Evolutionary conservation across 2,888 invertebrate genomes (phyloP), one percentile per base, ranked within the genome.

Genomic region (Polymixis lichenea): DNA sequence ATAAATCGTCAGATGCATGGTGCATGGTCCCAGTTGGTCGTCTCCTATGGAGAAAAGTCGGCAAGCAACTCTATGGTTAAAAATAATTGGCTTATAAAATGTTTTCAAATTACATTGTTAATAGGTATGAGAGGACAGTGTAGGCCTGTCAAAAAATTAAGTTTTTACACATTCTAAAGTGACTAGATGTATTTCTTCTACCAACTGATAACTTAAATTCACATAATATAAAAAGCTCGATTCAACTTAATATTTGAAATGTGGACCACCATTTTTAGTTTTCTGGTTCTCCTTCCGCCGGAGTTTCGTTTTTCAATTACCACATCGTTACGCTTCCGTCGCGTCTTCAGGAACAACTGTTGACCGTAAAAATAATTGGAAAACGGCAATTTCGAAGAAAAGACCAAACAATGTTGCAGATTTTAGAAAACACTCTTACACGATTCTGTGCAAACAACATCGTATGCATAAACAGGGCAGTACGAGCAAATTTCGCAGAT

Each of bases 401-500:
- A 72, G 62, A 71, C 70, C 51, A 13, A 22, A 70, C 68, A 79
- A 72, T 82, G 68, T 74, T 62, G 66, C 76, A 61, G 80, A 77
- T 74, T 83, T 76, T 74, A 72, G 77, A 67, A 73, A 73, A 77
- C 68, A 73, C 78, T 64, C 53, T 66, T 6, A 32, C 32, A 73
- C 51, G 3, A 46, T 11, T 46, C 69, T 72, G 60, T 78, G 70
- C 74, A 79, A 73, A 73, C 75, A 74, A 76, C 72, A 73, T 76
- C 65, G 73, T 74, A 72, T 79, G 77, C 79, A 84, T 78, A 82
- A 87, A 82, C 80, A 71, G 67, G 56, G 81, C 77, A 72, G 83
- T 87, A 83, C 87, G 86, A 82, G 80, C 77, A 62, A 83, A 88
- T 88, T 87, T 87, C 76, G 80, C 82, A 80, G 72, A 87, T 85